Percentiles rank a stretch among this genome's conserved stretches.
Conservation (phyloP, 1,140 invertebrate species). For the Lethrus apterus region DNA sequence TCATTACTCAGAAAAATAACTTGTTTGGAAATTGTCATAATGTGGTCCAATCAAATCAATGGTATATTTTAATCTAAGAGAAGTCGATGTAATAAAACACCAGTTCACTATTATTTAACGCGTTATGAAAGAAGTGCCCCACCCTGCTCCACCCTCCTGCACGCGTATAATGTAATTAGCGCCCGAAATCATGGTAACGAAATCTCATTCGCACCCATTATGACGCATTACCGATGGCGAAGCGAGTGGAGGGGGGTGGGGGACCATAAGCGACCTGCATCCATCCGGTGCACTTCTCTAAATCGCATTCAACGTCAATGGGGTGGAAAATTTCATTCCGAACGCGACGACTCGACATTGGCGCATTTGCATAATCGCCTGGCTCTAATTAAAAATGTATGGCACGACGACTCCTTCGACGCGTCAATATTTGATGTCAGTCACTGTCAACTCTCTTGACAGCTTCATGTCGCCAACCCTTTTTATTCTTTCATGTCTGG, state of each 20-base stretch:
- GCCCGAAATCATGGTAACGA: slow-evolving; percentile 16
- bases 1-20: too few species aligned
- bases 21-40: background rate
- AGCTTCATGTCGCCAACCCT: slow-evolving; percentile 9
- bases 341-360: slow-evolving; percentile 21
- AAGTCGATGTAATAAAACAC: slow-evolving; percentile 8
- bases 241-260: background rate
- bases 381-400: slow-evolving; percentile 36
- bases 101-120: slow-evolving; percentile 11
- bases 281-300: slow-evolving; percentile 17
- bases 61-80: slow-evolving; percentile 8
- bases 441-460: slow-evolving; percentile 22
- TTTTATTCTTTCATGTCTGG: slow-evolving; percentile 10
- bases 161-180: slow-evolving; percentile 14
- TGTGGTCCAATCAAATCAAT: background rate
- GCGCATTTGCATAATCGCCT: slow-evolving; percentile 34
- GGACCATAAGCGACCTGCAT: background rate
- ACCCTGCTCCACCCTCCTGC: slow-evolving; percentile 10
- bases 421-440: slow-evolving; percentile 26
- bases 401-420: slow-evolving; percentile 28
- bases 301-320: slow-evolving; percentile 34
- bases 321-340: slow-evolving; percentile 35
- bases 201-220: slow-evolving; percentile 16
- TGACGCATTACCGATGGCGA: slow-evolving; percentile 14
- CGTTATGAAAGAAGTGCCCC: slow-evolving; percentile 14